Percentiles rank a stretch among this genome's conserved stretches.
These are phyloP conservation scores for Oryzias melastigma DNA, from an alignment of 2,113 vertebrate genomes.

Conservation along the genomic window DNA sequence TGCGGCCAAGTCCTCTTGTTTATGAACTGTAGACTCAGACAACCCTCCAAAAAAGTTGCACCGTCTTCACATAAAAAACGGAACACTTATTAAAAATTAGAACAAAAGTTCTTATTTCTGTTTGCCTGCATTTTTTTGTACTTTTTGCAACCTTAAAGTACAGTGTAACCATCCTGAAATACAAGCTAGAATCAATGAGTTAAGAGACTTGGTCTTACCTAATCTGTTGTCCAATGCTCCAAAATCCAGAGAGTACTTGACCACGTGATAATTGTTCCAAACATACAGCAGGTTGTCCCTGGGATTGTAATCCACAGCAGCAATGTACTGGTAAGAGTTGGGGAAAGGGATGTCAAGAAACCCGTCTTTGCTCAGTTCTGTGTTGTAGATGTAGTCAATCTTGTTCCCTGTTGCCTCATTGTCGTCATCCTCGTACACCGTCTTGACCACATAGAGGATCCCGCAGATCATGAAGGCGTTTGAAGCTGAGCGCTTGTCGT, in stretches of 20 bases:
- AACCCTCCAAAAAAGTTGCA: too few species aligned
- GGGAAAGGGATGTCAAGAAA: conserved; percentile 94
- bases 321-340: conserved; percentile 98
- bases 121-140: too few species aligned
- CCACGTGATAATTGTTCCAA: conserved; percentile 98
- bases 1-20: too few species aligned
- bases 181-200: neutral
- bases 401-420: conserved; percentile 98
- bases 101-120: too few species aligned
- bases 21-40: too few species aligned
- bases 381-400: conserved; percentile 99
- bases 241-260: conserved; percentile 97
- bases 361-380: conserved; percentile 93
- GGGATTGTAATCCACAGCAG: conserved; percentile 99
- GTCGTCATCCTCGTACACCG: conserved; percentile 96
- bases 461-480: conserved; percentile 99
- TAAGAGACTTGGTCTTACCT: conserved; percentile 75
- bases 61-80: too few species aligned
- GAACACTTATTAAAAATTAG: too few species aligned
- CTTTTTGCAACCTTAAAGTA: neutral
- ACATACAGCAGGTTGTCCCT: conserved; percentile 97
- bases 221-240: conserved; percentile 89
- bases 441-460: conserved; percentile 95
- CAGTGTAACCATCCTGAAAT: neutral
- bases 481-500: conserved; percentile 96